Evolutionary conservation across 2,113 vertebrate genomes (phyloP), one percentile per base, ranked within the genome.

Genomic region (Melanocharis versteri): DNA sequence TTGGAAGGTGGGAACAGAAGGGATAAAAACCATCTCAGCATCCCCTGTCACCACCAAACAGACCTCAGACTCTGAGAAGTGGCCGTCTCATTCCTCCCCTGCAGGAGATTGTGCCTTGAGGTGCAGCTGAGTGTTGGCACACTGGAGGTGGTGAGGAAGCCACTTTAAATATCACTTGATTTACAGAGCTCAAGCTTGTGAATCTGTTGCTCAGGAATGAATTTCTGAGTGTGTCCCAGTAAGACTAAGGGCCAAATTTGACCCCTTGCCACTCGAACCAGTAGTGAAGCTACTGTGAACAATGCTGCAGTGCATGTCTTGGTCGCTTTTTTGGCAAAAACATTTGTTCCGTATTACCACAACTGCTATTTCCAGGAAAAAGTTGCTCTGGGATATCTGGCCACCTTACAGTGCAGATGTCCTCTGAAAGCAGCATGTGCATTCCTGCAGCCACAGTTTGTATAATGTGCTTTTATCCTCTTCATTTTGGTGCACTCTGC

Each of bases 361-460:
- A 57, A 28, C 37, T 80, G 70, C 85, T 88, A 37, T 37, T 93
- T 95, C 79, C 90, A 95, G 85, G 90, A 90, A 93, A 22, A 86
- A 37, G 64, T 40, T 92, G 76, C 76, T 92, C 79, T 92, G 72
- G 79, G 76, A 10, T 86, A 37, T 86, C 50, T 96, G 95, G 88
- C 88, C 18, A 76, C 82, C 70, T 70, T 7, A 53, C 28, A 64
- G 78, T 40, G 57, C 90, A 93, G 81, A 73, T 96, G 92, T 85
- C 40, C 73, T 86, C 40, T 79, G 87, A 76, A 69, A 54, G 75
- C 78, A 85, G 78, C 56, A 6, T 21, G 30, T 87, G 73, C 60
- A 26, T 62, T 66, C 42, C 44, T 95, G 86, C 72, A 80, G 64
- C 83, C 86, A 30, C 62, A 33, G 20, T 58, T 50, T 53, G 37